These are phyloP conservation scores for Itoplectis maculator DNA, from an alignment of 2,888 invertebrate species.

Conservation along the genomic window DNA sequence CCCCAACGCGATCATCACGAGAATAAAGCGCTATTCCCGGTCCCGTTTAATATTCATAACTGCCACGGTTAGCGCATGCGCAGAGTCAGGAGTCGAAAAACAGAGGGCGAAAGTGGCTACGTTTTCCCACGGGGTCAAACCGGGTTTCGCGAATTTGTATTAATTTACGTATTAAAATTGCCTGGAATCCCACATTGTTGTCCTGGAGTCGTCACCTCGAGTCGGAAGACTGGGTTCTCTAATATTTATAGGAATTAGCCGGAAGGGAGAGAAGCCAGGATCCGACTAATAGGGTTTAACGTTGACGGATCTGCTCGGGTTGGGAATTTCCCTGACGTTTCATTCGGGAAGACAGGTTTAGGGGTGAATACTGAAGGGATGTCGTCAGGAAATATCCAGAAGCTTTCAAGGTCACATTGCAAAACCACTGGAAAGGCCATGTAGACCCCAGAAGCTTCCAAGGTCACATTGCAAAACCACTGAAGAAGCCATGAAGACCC, in stretches of 20 bases:
- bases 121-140: conserved; percentile 67
- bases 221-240: conserved; percentile 11
- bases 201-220: not conserved
- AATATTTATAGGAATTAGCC: conserved; percentile 74
- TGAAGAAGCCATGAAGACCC: too few relatives aligned
- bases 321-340: conserved; percentile 52
- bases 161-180: conserved; percentile 57
- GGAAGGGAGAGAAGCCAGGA: conserved; percentile 71
- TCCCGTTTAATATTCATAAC: conserved; percentile 76
- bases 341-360: not conserved
- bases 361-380: not conserved
- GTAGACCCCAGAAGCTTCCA: too few relatives aligned
- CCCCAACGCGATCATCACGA: conserved; percentile 70
- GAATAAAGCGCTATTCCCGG: conserved; percentile 71
- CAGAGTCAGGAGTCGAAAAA: conserved; percentile 11
- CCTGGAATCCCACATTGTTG: too few relatives aligned
- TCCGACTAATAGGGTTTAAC: conserved; percentile 80
- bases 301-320: conserved; percentile 79
- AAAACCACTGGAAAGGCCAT: too few relatives aligned
- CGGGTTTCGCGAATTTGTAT: conserved; percentile 59
- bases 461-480: too few relatives aligned
- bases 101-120: conserved; percentile 36
- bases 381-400: not conserved
- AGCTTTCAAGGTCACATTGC: too few relatives aligned
- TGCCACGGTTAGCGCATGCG: conserved; percentile 50